These are phyloP conservation scores for Heliconius cydno DNA, from an alignment of 2,888 invertebrate genomes.

Conservation along the genomic window DNA sequence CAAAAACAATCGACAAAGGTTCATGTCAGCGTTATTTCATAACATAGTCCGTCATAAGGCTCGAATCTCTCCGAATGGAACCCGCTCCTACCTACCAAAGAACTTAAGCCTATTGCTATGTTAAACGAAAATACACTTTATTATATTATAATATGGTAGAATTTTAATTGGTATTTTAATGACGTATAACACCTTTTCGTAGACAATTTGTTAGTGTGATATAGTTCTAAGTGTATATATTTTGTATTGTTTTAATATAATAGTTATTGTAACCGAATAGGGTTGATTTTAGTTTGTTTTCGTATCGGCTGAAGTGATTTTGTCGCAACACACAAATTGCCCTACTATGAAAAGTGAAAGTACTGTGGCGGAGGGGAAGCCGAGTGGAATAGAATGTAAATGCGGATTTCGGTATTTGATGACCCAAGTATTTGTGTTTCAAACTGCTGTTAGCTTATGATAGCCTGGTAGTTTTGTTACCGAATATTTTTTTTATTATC, in stretches of 20 bases:
- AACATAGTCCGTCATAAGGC: slow-evolving; percentile 77
- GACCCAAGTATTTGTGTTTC: slow-evolving; percentile 56
- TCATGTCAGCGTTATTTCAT: slow-evolving; percentile 78
- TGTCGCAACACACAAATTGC: slow-evolving; percentile 59
- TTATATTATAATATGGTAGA: neutral
- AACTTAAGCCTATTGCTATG: slow-evolving; percentile 47
- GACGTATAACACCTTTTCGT: slow-evolving; percentile 67
- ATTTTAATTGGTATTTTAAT: slow-evolving; percentile 43
- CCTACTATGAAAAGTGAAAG: slow-evolving; percentile 83
- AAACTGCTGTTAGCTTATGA: slow-evolving; percentile 40
- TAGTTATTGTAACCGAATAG: neutral
- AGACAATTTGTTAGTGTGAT: slow-evolving; percentile 52
- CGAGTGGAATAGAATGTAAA: slow-evolving; percentile 71
- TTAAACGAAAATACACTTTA: slow-evolving; percentile 52
- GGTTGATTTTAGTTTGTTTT: slow-evolving; percentile 46
- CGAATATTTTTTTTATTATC: slow-evolving; percentile 35
- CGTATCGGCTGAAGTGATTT: neutral
- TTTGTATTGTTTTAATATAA: slow-evolving; percentile 40
- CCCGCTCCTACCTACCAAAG: slow-evolving; percentile 51
- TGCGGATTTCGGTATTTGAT: slow-evolving; percentile 75
- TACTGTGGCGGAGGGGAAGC: slow-evolving; percentile 60
- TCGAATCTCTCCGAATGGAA: slow-evolving; percentile 77
- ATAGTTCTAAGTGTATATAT: slow-evolving; percentile 54
- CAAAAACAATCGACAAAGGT: slow-evolving; percentile 62
- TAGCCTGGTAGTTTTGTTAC: slow-evolving; percentile 45